These are phyloP conservation scores for Rhorus exstirpatorius DNA, from an alignment of 2,888 invertebrate species.

Conservation along the genomic window DNA sequence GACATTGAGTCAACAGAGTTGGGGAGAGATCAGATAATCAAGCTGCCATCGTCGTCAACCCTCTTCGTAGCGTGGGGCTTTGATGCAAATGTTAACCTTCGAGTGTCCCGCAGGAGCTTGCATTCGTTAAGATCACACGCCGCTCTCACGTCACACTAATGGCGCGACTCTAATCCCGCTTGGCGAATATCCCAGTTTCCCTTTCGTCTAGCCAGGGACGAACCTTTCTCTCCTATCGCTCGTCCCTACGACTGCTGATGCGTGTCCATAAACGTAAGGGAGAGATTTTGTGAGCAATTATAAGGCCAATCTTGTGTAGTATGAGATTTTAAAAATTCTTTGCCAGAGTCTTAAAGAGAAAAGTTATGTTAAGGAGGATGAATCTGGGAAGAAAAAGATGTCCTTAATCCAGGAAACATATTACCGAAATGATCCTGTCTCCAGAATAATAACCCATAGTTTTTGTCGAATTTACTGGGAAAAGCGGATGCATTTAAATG, in stretches of 20 bases:
- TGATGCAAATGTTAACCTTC: conserved; percentile 29
- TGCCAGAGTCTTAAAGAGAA: too few species aligned
- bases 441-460: too few species aligned
- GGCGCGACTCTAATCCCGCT: conserved; percentile 20
- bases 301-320: too few species aligned
- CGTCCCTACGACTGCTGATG: not conserved
- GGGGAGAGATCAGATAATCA: not conserved
- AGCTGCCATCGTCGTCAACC: conserved; percentile 9
- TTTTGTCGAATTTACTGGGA: too few species aligned
- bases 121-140: conserved; percentile 48
- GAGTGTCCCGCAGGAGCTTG: conserved; percentile 44
- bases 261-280: too few species aligned
- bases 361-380: too few species aligned
- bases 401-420: too few species aligned
- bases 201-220: not conserved
- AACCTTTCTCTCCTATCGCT: not conserved
- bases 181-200: not conserved
- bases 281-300: too few species aligned
- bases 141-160: conserved; percentile 10
- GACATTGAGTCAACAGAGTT: conserved; percentile 9
- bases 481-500: too few species aligned
- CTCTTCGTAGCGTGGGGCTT: conserved; percentile 28
- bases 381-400: too few species aligned
- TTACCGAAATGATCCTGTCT: too few species aligned
- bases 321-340: too few species aligned